phyloP scores from a whole-genome alignment of 2,113 vertebrate genomes.

The Gymnocephalus cernua region DNA sequence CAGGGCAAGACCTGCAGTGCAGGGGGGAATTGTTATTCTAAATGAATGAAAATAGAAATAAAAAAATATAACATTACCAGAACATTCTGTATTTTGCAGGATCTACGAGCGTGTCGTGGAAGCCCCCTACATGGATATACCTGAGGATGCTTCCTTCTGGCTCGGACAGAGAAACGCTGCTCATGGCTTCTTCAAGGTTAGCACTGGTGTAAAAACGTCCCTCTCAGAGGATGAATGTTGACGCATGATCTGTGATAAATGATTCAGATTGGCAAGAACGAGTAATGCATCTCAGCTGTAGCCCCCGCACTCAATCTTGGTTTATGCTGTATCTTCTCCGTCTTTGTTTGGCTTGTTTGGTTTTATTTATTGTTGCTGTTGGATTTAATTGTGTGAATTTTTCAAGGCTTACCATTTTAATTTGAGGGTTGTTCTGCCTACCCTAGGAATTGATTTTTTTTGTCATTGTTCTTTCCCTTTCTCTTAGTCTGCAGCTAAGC shows the following conservation, averaged over 20 bases:
- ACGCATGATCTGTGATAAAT: slow-evolving; percentile 51
- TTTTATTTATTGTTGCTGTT: slow-evolving; percentile 65
- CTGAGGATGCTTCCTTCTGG: slow-evolving; percentile 93
- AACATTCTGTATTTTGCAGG: slow-evolving; percentile 75
- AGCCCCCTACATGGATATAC: slow-evolving; percentile 92
- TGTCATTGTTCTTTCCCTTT: slow-evolving; percentile 69
- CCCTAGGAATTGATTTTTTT: slow-evolving; percentile 44
- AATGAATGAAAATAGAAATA: neutral
- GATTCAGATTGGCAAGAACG: slow-evolving; percentile 36
- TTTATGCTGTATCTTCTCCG: slow-evolving; percentile 35
- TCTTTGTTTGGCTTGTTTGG: slow-evolving; percentile 52
- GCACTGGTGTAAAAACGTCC: neutral
- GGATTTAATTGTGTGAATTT: slow-evolving; percentile 71
- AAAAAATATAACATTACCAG: neutral
- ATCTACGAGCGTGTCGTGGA: slow-evolving; percentile 98
- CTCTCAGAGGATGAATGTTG: slow-evolving; percentile 12
- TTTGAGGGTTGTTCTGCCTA: slow-evolving; percentile 49
- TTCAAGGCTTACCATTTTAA: slow-evolving; percentile 66
- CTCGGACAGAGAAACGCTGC: slow-evolving; percentile 95
- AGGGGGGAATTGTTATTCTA: neutral
- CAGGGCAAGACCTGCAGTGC: slow-evolving; percentile 44
- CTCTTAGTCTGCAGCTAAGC: slow-evolving; percentile 66
- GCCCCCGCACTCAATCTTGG: slow-evolving; percentile 1
- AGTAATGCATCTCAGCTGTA: slow-evolving; percentile 29
- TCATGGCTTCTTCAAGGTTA: slow-evolving; percentile 95